Percentiles rank a stretch among this genome's conserved stretches.
Conservation (phyloP, 2,113 vertebrate genomes). For the Atlantisia rogersi region DNA sequence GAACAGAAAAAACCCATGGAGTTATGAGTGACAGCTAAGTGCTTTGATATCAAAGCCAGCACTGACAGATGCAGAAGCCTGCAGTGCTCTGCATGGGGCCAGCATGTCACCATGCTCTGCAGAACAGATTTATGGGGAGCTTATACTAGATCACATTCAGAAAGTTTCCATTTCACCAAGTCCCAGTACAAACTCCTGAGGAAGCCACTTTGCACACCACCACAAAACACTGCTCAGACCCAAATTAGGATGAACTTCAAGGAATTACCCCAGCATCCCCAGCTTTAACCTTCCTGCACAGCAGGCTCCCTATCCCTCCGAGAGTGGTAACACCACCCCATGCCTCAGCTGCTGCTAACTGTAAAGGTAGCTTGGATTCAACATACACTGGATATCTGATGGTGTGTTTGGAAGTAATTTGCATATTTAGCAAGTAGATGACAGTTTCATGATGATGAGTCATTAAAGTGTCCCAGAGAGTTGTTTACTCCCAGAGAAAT, state of each 20-base stretch:
- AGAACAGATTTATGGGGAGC: neutral
- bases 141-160: neutral
- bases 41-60: slow-evolving; percentile 31
- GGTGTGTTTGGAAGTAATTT: neutral
- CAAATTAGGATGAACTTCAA: neutral
- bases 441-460: neutral
- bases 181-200: neutral
- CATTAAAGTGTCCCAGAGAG: neutral
- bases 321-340: fast-evolving
- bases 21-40: neutral
- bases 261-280: neutral
- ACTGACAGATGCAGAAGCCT: slow-evolving; percentile 40
- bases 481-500: neutral
- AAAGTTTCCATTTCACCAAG: neutral
- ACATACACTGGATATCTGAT: neutral
- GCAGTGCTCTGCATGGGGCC: neutral
- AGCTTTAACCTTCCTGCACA: fast-evolving
- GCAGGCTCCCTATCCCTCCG: fast-evolving
- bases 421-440: neutral
- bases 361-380: neutral
- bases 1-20: neutral
- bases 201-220: neutral
- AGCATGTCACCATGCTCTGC: neutral
- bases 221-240: neutral
- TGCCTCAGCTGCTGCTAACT: neutral